Conservation (phyloP, 2,113 vertebrate species). For the Elephantulus edwardii region DNA sequence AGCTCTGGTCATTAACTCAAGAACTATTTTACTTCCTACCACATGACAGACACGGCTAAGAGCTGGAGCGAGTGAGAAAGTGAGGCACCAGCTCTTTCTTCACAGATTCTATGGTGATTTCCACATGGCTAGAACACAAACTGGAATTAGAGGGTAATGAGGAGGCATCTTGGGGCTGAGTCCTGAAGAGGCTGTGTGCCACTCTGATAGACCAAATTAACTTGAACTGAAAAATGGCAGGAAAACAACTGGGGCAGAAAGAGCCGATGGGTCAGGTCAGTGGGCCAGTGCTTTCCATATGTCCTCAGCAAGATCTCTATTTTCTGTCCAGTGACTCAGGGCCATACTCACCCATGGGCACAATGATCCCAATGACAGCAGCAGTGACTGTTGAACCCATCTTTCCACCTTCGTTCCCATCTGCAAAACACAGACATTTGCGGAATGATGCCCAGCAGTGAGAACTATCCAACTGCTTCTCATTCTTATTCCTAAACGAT, state of each 20-base stretch:
- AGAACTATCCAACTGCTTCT: neutral
- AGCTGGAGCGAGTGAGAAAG: neutral
- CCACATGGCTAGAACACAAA: neutral
- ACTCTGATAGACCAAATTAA: neutral
- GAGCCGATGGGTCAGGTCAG: neutral
- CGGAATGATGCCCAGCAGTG: neutral
- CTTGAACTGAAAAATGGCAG: neutral
- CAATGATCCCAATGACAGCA: conserved; percentile 93
- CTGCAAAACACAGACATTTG: conserved; percentile 80
- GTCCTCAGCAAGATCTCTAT: neutral
- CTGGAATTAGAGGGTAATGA: neutral
- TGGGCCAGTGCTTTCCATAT: neutral
- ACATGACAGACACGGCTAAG: neutral
- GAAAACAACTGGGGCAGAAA: neutral
- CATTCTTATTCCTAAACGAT: neutral
- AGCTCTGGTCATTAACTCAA: neutral
- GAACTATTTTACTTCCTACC: neutral
- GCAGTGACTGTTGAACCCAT: conserved; percentile 94
- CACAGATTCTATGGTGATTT: neutral
- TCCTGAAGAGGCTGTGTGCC: neutral
- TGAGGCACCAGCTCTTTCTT: neutral
- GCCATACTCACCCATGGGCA: conserved; percentile 93
- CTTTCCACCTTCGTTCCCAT: conserved; percentile 89
- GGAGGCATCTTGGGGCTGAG: neutral
- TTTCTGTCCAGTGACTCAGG: neutral